A percentile compares a stretch with the other conserved stretches of the same genome.
These are phyloP conservation scores for Colinus virginianus DNA, from an alignment of 2,113 vertebrate species.

Conservation along the genomic window DNA sequence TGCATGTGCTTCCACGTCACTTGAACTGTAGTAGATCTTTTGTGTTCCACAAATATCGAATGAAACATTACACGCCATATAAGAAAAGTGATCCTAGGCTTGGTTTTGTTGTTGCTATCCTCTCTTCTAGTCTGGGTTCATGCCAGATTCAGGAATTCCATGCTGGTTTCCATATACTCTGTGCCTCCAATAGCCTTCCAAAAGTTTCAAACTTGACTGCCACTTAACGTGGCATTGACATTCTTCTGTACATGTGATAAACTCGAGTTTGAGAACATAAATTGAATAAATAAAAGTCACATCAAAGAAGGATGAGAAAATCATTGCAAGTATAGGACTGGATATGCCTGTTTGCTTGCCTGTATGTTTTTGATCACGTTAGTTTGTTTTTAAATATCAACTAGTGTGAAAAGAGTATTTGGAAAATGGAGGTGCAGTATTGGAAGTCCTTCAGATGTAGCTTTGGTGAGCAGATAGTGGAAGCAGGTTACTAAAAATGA, in stretches of 20 bases:
- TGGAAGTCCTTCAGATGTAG: too few species aligned
- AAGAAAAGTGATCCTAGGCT: neutral
- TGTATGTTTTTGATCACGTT: neutral
- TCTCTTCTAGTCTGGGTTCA: neutral
- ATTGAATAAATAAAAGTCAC: neutral
- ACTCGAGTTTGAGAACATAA: neutral
- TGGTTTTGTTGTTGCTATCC: neutral
- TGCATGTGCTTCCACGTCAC: neutral
- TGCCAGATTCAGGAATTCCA: neutral
- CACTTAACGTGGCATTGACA: neutral
- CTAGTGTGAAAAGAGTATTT: neutral
- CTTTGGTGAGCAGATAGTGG: too few species aligned
- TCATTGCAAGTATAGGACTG: neutral
- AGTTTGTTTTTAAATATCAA: neutral
- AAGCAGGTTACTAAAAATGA: too few species aligned
- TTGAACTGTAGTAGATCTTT: neutral
- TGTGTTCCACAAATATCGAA: neutral
- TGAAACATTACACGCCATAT: neutral
- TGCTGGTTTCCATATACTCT: neutral
- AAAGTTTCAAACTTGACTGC: neutral
- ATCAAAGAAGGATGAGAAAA: neutral
- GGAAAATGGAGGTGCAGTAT: too few species aligned
- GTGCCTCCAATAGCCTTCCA: neutral
- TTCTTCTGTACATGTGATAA: neutral
- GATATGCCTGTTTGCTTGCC: neutral